Percentiles rank a stretch among this genome's conserved stretches.
Evolutionary conservation across 2,888 invertebrate genomes (phyloP).

Genomic region (Morpho helenor): DNA sequence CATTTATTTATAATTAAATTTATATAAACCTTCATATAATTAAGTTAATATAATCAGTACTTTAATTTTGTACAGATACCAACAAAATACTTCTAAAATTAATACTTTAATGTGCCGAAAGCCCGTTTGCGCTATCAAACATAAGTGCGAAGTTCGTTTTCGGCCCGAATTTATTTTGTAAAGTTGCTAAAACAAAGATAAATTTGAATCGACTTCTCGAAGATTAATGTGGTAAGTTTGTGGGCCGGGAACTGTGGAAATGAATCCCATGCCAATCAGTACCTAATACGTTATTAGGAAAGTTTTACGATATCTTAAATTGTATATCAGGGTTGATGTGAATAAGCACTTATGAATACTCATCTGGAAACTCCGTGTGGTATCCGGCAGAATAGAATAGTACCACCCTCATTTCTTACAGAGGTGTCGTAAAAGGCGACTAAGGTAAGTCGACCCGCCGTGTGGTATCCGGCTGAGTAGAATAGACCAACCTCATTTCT

Average conservation of each 20-base stretch:
- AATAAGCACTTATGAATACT: background rate
- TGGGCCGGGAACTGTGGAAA: slow-evolving; percentile 20
- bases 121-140: slow-evolving; percentile 25
- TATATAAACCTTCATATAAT: no score
- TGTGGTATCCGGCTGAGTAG: no score
- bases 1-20: no score
- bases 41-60: no score
- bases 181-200: slow-evolving; percentile 60
- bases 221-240: slow-evolving; percentile 49
- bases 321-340: background rate
- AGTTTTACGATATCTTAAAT: slow-evolving; percentile 6
- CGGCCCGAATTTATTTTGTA: slow-evolving; percentile 48
- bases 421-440: no score
- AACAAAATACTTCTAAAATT: slow-evolving; percentile 9
- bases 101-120: slow-evolving; percentile 15
- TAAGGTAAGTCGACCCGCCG: no score
- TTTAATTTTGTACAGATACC: no score
- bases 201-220: slow-evolving; percentile 51
- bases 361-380: background rate
- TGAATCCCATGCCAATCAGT: slow-evolving; percentile 25
- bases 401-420: no score
- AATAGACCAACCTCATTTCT: no score
- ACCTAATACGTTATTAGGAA: slow-evolving; percentile 8
- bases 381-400: no score
- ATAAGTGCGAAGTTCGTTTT: slow-evolving; percentile 34